Evolutionary conservation across 2,113 vertebrate species (phyloP), one percentile per base, ranked within the genome.

Genomic region (Ictalurus punctatus): DNA sequence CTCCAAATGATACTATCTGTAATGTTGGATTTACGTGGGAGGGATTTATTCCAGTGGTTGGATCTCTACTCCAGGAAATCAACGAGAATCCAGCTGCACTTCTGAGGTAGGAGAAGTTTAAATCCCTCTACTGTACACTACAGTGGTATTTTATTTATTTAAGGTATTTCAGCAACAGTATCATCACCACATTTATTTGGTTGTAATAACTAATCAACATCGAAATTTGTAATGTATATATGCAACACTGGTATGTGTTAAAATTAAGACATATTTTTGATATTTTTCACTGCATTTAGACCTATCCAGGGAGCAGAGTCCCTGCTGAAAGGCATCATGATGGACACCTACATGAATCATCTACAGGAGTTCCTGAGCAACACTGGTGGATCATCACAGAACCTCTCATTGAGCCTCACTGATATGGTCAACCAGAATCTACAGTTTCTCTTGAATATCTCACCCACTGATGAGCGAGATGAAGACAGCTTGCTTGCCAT

Each of bases 301-400:
- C 90, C 1, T 76, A 92, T 96, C 83, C 94, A 94, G 88, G 95
- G 95, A 89, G 89, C 92, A 71, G 88, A 93, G 52, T 89, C 78
- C 87, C 73, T 96, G 48, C 71, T 96, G n/a, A 91, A 95, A 61
- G 65, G 89, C 56, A 10, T 93, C 21, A 95, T 92, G 27, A 63
- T 90, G 7, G 81, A 93, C 59, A 56, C 85, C 27, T 91, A 87
- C 19, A 89, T 78, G 69, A 81, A n/a, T 67, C 13, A 84, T 65
- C 52, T 90, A 76, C 65, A 91, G 56, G 89, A 91, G 25, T 52
- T 87, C 25, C 83, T 91, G 19, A 90, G n/a, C 25, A n/a, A 16
- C 37, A 76, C 86, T 2, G 90, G 90, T 34, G 90, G 90, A 23
- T 88, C 86, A 8, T 84, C 94, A 59, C 87, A 92, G 54, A 59